Evolutionary conservation across 2,797 vertebrate genomes (phyloP).

Genomic region (Platyrinchus mystaceus): DNA sequence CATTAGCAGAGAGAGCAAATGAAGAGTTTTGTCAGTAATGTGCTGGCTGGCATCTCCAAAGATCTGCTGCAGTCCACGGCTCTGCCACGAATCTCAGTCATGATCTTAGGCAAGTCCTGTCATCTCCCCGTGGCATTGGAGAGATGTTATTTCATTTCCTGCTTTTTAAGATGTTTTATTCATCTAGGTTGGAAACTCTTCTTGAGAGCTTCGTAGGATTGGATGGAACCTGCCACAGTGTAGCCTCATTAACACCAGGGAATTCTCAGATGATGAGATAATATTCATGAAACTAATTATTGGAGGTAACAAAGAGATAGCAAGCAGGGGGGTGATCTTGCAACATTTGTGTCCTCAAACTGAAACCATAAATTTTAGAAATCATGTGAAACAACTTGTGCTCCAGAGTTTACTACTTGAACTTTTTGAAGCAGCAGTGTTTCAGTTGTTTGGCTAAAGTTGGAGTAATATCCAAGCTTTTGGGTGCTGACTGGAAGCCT

Average conservation of each 20-base stretch:
- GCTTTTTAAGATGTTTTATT: neutral
- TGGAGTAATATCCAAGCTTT: neutral
- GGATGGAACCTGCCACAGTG: neutral
- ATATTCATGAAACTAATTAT: neutral
- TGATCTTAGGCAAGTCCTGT: neutral
- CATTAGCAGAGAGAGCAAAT: neutral
- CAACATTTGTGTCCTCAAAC: neutral
- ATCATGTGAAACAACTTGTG: neutral
- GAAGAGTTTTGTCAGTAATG: neutral
- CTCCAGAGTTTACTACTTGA: neutral
- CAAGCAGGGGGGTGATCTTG: neutral
- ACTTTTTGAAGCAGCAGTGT: neutral
- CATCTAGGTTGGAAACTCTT: neutral
- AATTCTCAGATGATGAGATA: neutral
- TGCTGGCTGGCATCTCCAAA: neutral
- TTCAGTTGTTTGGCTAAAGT: neutral
- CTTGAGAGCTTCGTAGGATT: neutral
- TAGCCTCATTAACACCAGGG: neutral
- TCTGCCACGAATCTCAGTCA: neutral
- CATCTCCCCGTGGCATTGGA: neutral
- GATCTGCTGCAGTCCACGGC: neutral
- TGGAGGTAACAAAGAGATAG: neutral
- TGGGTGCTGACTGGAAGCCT: conserved; percentile 45
- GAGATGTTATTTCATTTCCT: neutral
- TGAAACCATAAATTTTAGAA: neutral